These are phyloP conservation scores for Stenichneumon culpator DNA, from an alignment of 2,888 invertebrate species.

Conservation along the genomic window DNA sequence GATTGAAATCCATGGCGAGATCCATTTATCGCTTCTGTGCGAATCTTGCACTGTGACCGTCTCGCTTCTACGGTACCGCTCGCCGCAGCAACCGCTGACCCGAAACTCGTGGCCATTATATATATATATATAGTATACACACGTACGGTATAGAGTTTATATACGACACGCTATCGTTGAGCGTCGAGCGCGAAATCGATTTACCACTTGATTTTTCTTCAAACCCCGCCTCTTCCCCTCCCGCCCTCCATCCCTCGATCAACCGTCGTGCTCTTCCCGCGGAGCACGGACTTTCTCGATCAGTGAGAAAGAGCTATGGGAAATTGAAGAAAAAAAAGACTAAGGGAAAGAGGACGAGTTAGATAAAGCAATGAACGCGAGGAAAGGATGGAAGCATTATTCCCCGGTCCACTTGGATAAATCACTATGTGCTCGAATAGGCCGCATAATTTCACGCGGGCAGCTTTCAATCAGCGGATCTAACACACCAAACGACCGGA, in stretches of 20 bases:
- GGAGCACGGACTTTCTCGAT: conserved; percentile 7
- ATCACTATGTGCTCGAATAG: conserved; percentile 33
- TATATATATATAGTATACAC: conserved; percentile 30
- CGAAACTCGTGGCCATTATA: conserved; percentile 35
- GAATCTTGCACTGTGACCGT: conserved; percentile 61
- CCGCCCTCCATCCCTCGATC: conserved; percentile 1
- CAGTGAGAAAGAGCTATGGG: conserved; percentile 3
- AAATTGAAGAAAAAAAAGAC: neutral
- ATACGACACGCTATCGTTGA: conserved; percentile 29
- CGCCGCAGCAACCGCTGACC: conserved; percentile 55
- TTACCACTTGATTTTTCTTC: conserved; percentile 55
- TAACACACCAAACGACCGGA: neutral
- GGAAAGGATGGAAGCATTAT: neutral
- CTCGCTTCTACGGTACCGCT: conserved; percentile 42
- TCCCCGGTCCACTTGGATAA: conserved; percentile 17
- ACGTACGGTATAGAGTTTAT: conserved; percentile 25
- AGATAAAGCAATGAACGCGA: neutral
- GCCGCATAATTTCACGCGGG: conserved; percentile 28
- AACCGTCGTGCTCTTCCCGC: conserved; percentile 7
- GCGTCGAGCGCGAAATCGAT: conserved; percentile 61
- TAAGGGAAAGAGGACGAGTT: neutral
- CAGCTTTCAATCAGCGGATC: conserved; percentile 42
- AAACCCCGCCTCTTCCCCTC: conserved; percentile 31
- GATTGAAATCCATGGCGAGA: conserved; percentile 50
- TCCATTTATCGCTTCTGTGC: conserved; percentile 61